phyloP scores from a whole-genome alignment of 2,113 vertebrate genomes.

The Lophura nycthemera region DNA sequence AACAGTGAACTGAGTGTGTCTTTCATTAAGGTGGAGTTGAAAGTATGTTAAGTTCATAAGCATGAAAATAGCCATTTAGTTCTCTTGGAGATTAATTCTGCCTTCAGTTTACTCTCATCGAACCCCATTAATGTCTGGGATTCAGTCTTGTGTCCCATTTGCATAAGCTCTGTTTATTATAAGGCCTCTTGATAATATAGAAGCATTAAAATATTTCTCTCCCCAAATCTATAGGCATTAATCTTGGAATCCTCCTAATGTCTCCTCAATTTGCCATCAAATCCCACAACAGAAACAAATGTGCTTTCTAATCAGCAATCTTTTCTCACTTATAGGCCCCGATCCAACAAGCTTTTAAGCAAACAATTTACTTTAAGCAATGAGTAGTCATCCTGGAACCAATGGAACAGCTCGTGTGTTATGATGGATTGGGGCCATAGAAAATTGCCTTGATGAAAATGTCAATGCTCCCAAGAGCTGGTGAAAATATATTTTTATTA shows the following conservation, averaged over 20 bases:
- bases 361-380: conserved; percentile 70
- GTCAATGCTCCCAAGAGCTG: conserved; percentile 70
- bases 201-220: conserved; percentile 63
- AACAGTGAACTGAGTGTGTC: conserved; percentile 63
- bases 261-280: conserved; percentile 66
- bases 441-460: conserved; percentile 75
- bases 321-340: conserved; percentile 50
- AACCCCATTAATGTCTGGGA: conserved; percentile 51
- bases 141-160: conserved; percentile 54
- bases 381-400: conserved; percentile 50
- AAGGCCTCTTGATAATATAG: not conserved
- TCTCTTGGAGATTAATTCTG: conserved; percentile 63
- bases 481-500: conserved; percentile 77
- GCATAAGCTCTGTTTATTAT: conserved; percentile 66
- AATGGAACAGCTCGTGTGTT: conserved; percentile 57
- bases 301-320: conserved; percentile 64
- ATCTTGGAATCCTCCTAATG: conserved; percentile 52
- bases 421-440: conserved; percentile 70
- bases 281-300: conserved; percentile 62
- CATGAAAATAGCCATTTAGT: conserved; percentile 72
- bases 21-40: conserved; percentile 68
- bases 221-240: conserved; percentile 47
- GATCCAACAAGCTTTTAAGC: conserved; percentile 67
- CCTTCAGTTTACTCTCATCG: conserved; percentile 37
- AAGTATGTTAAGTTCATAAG: conserved; percentile 71